A percentile compares a stretch with the other conserved stretches of the same genome.
These are phyloP conservation scores for Chirona hameri DNA, from an alignment of 2,888 invertebrate species.

Conservation along the genomic window DNA sequence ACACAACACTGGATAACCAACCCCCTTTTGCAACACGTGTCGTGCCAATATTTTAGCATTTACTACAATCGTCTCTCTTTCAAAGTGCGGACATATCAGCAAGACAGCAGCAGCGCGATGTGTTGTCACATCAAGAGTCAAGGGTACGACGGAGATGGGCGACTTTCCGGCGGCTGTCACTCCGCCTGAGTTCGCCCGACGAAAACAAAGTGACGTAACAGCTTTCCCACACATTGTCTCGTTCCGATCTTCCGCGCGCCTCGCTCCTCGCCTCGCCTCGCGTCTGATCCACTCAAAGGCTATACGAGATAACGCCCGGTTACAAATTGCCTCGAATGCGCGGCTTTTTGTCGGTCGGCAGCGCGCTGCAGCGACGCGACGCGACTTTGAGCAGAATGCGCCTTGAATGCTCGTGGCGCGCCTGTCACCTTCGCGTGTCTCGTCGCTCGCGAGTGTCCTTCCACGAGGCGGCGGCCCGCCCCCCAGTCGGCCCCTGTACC, in stretches of 20 bases:
- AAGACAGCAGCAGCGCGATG: too few relatives aligned
- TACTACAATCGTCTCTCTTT: too few relatives aligned
- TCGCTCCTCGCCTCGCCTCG: neutral
- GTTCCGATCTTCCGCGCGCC: neutral
- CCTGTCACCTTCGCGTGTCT: neutral
- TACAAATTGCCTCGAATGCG: constrained; percentile 7
- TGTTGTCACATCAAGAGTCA: neutral
- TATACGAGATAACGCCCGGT: neutral
- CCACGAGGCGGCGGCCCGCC: neutral
- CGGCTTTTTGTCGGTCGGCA: neutral
- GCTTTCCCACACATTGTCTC: neutral
- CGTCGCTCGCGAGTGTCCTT: neutral
- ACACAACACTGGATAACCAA: too few relatives aligned
- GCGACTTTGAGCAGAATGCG: neutral
- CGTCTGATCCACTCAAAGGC: neutral
- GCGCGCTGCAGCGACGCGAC: neutral
- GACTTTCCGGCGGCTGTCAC: neutral
- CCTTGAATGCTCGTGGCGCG: neutral
- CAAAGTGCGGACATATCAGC: too few relatives aligned
- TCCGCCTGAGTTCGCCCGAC: neutral
- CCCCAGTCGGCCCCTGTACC: neutral
- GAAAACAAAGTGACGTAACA: constrained; percentile 23
- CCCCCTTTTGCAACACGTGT: too few relatives aligned
- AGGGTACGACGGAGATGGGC: neutral
- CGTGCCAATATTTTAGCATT: too few relatives aligned